Base-by-base conservation (phyloP, 2,113 vertebrate genomes). In the Neolamprologus kungweensis region DNA sequence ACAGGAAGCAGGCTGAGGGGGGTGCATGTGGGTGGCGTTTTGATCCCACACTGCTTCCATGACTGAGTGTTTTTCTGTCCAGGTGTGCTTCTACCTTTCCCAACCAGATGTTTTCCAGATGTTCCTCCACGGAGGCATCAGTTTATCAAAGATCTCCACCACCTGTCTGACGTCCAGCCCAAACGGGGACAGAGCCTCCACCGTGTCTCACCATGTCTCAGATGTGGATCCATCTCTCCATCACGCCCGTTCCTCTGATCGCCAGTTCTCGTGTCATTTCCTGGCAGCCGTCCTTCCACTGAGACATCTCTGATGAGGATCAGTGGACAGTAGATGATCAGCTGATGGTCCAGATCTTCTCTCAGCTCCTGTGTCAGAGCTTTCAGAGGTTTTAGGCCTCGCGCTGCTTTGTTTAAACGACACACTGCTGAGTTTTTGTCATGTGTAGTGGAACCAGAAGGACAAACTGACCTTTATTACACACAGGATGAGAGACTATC, bases 151-250 rank as follows among this genome's bases (percentile, higher is more conserved):
- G 57, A 33, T 31, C 26, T 33, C 58, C 58, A 63, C 9, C 58
- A 63, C 17, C 58, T 19, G 58, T 1, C 58, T 63, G 58, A 63
- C 7, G 4, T 60, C 14, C 57, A 33, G 57, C 57, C 3, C 28
- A 60, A 31, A 33, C 28, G 2, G 23, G 9, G 16, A 0, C 9
- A 19, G 16, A 63, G 28, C 28, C 26, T 33, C 0, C 58, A n/a
- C 58, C 0, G 0, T n/a, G 57, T 60, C 55, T 58, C 55, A 53
- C 50, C 14, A 1, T n/a, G 51, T 21, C n/a, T 23, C 53, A 55
- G 58, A 63, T 63, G 16, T 63, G 28, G 9, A 58, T 28, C 23
- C 55, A 58, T 58, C 55, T 57, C 54, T 58, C 1, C 55, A 31
- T 58, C 55, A 16, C 26, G 13, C 21, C 54, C 11, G 55, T 58